Percentiles rank a stretch among this genome's conserved stretches.
These are phyloP conservation scores for Oryzias dopingdopingensis DNA, from an alignment of 2,797 vertebrate genomes.

Conservation along the genomic window DNA sequence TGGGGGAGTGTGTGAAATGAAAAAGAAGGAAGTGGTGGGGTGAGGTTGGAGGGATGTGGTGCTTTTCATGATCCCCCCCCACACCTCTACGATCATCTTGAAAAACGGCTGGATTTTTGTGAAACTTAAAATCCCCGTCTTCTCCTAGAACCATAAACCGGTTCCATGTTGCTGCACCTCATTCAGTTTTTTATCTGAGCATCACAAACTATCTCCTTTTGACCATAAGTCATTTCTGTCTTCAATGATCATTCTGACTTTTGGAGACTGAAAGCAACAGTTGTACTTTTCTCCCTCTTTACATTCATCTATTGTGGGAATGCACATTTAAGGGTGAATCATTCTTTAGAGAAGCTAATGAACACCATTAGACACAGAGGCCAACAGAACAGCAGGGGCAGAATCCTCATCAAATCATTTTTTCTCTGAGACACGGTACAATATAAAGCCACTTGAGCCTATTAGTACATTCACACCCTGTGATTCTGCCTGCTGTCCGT, in stretches of 20 bases:
- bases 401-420: constrained; percentile 50
- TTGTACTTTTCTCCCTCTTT: background rate
- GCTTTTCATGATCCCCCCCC: background rate
- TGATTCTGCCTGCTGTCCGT: constrained; percentile 36
- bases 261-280: background rate
- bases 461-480: constrained; percentile 57
- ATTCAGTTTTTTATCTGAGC: no score
- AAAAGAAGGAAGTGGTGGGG: constrained; percentile 12
- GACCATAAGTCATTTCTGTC: no score
- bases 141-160: no score
- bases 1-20: constrained; percentile 57
- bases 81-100: no score
- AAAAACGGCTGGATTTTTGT: no score
- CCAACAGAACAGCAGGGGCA: constrained; percentile 53
- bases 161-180: no score
- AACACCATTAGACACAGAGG: constrained; percentile 63
- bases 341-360: constrained; percentile 72
- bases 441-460: constrained; percentile 51
- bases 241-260: background rate
- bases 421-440: constrained; percentile 20
- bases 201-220: no score
- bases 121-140: no score
- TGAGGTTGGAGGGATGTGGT: constrained; percentile 3
- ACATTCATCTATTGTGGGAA: constrained; percentile 18
- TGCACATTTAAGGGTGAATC: constrained; percentile 61